Evolutionary conservation across 2,113 vertebrate genomes (phyloP).

Genomic region (Prionailurus bengalensis): DNA sequence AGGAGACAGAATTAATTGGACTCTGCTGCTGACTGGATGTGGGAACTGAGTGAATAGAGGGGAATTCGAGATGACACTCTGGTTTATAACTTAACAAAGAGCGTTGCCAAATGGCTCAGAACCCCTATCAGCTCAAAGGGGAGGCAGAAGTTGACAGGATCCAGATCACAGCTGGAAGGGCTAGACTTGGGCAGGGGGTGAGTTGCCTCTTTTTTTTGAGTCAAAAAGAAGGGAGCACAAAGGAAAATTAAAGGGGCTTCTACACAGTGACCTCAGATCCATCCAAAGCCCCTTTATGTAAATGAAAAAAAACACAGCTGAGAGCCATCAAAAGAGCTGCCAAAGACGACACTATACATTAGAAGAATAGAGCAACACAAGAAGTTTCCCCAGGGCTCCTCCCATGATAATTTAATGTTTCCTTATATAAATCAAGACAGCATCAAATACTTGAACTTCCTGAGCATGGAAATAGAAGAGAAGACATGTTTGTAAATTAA

Average conservation of each 20-base stretch:
- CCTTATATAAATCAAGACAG: not conserved
- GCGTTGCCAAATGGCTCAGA: not conserved
- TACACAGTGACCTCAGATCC: not conserved
- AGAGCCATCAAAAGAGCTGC: not conserved
- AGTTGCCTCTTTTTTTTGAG: not conserved
- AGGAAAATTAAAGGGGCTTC: not conserved
- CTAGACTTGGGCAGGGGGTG: not conserved
- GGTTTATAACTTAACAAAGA: not conserved
- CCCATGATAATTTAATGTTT: not conserved
- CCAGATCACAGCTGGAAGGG: not conserved
- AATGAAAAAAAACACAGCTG: not conserved
- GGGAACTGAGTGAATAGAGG: not conserved
- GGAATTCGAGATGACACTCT: not conserved
- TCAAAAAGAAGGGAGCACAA: not conserved
- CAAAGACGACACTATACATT: not conserved
- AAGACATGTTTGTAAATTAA: not conserved
- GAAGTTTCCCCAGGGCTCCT: not conserved
- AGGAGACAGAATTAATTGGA: not conserved
- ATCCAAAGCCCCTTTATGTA: not conserved
- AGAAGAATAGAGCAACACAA: not conserved
- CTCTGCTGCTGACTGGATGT: not conserved
- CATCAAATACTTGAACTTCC: not conserved
- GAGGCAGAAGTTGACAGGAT: not conserved
- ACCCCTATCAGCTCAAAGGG: not conserved
- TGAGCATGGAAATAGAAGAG: not conserved